Base-by-base conservation (phyloP, 2,888 invertebrate genomes). In the Euclidia mi region DNA sequence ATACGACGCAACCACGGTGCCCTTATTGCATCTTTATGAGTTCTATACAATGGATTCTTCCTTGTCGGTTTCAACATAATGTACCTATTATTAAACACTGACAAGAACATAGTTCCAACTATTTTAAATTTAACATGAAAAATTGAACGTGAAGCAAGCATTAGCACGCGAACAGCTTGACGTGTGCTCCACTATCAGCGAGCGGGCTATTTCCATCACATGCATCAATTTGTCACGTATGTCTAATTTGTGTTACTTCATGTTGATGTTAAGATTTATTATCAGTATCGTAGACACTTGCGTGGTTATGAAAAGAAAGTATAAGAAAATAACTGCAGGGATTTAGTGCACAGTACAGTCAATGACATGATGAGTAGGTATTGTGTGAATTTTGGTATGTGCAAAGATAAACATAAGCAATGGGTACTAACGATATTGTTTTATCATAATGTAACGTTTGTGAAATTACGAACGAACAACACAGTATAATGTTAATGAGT, bases 71-170 rank as follows among this genome's bases (percentile, higher is more conserved):
- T 68, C 66, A 50, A 68, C 64, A 65, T 62, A 70, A 60, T 70
- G 63, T 32, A 57, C 57, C 67, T 68, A 77, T 74, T 70, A 77
- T 76, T 76, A 71, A 25, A 56, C 58, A 58, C 59, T 53, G 41
- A 65, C 66, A 74, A 74, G 62, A 69, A 64, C 52, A 62, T 61
- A 60, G 65, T 70, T 76, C 71, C 62, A 47, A 69, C 85, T 90
- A 91, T 90, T 90, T 91, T 86, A 88, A 88, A 86, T 83, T 89
- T 85, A 88, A 90, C 87, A 91, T 92, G 93, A 94, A 91, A 91
- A 94, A 93, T 93, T 90, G 90, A 87, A 90, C 88, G 85, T 79
- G 80, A 81, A 80, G 83, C 87, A 85, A 67, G 74, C 78, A 78
- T 79, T 82, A 80, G 79, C 74, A 76, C 72, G 85, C 78, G 85